Percentiles rank a stretch among this genome's conserved stretches.
Evolutionary conservation across 2,797 vertebrate genomes (phyloP).

Genomic region (Hoplostethus mediterraneus): DNA sequence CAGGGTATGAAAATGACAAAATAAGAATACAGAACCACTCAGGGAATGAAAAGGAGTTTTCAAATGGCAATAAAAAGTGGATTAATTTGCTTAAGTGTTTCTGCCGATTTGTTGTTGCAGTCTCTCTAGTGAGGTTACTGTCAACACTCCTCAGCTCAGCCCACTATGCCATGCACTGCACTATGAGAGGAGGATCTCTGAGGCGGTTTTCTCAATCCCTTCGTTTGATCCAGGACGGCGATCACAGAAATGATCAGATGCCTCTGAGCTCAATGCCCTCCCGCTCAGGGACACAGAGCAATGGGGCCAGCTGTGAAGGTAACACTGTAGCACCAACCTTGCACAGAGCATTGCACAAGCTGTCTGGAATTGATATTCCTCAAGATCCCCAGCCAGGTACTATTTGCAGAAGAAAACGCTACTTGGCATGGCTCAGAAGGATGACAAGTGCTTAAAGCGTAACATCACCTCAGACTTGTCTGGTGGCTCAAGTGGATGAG

Average conservation of each 20-base stretch:
- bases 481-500: conserved; percentile 19
- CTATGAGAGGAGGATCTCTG: conserved; percentile 13
- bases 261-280: conserved; percentile 36
- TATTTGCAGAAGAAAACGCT: conserved; percentile 60
- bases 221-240: conserved; percentile 32
- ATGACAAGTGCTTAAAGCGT: conserved; percentile 51
- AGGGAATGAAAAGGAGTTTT: not conserved
- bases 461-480: conserved; percentile 33
- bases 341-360: conserved; percentile 36
- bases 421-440: conserved; percentile 48
- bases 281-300: conserved; percentile 30
- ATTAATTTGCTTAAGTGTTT: conserved; percentile 14
- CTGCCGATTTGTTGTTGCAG: not conserved
- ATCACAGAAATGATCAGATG: conserved; percentile 32
- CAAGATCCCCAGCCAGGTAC: conserved; percentile 60
- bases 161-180: not conserved
- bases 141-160: conserved; percentile 12
- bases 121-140: conserved; percentile 16
- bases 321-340: conserved; percentile 54
- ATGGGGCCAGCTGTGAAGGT: conserved; percentile 57
- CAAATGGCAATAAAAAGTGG: conserved; percentile 8
- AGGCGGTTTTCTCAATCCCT: conserved; percentile 17
- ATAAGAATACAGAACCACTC: conserved; percentile 25
- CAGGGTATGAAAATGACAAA: conserved; percentile 25
- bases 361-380: conserved; percentile 68